Conservation (phyloP, 2,888 invertebrate species). For the Caenorhabditis sp. region DNA sequence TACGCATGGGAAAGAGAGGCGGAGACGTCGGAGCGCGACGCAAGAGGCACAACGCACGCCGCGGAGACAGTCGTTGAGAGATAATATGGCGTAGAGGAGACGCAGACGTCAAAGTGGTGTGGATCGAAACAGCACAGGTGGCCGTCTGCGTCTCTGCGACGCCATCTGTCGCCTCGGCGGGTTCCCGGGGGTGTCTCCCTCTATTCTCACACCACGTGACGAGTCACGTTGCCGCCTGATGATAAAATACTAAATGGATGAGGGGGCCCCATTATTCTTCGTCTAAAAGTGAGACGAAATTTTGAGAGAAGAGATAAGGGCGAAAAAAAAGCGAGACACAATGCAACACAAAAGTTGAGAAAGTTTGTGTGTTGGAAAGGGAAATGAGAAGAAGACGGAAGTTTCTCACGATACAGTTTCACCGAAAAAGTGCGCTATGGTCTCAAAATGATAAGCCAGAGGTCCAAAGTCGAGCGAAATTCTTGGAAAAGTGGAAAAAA, state of each 20-base stretch:
- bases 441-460: slow-evolving; percentile 2
- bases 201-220: slow-evolving; percentile 55
- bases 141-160: slow-evolving; percentile 46
- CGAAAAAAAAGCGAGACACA: slow-evolving; percentile 6
- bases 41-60: slow-evolving; percentile 10
- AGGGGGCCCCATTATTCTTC: slow-evolving; percentile 27
- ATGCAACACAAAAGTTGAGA: slow-evolving; percentile 13
- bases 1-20: slow-evolving; percentile 41
- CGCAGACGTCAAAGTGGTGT: slow-evolving; percentile 5
- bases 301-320: neutral
- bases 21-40: slow-evolving; percentile 12
- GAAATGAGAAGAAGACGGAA: slow-evolving; percentile 14
- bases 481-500: neutral
- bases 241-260: slow-evolving; percentile 33
- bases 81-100: slow-evolving; percentile 14
- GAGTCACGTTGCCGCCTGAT: slow-evolving; percentile 64
- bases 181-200: slow-evolving; percentile 19
- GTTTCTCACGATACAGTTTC: slow-evolving; percentile 23
- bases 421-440: neutral
- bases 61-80: slow-evolving; percentile 22
- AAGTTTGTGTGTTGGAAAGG: slow-evolving; percentile 3
- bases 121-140: slow-evolving; percentile 33
- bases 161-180: slow-evolving; percentile 17
- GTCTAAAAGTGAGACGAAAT: slow-evolving; percentile 24
- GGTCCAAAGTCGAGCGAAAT: neutral